Conservation (phyloP, 2,113 vertebrate species). For the Sakesphorus luctuosus region DNA sequence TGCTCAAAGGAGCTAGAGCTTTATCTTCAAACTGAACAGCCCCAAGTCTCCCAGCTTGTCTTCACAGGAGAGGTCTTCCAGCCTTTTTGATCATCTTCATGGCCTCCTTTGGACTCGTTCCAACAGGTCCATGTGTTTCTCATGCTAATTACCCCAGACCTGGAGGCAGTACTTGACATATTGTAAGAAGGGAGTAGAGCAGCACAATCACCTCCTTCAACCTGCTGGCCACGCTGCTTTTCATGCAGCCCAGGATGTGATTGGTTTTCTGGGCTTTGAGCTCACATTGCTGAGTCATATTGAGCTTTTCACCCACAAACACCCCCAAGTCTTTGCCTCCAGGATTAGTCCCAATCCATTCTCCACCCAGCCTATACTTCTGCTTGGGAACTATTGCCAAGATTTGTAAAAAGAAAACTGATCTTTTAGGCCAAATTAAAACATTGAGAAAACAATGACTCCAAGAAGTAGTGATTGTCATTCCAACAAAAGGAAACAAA, state of each 20-base stretch:
- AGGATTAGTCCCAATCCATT: not conserved
- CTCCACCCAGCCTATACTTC: not conserved
- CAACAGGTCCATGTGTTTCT: rapidly evolving
- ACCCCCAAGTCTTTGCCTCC: not conserved
- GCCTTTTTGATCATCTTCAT: not conserved
- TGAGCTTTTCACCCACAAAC: not conserved
- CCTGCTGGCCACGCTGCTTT: not conserved
- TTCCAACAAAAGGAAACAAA: not conserved
- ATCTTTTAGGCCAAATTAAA: not conserved
- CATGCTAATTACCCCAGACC: not conserved
- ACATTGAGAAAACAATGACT: not conserved
- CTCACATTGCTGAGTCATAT: not conserved
- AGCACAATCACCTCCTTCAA: not conserved
- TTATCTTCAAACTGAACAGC: not conserved
- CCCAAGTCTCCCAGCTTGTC: not conserved
- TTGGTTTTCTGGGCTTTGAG: not conserved
- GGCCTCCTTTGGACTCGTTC: rapidly evolving
- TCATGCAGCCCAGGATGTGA: not conserved
- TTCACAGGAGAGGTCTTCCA: not conserved
- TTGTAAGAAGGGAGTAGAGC: not conserved
- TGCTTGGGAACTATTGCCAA: not conserved
- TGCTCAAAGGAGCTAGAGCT: rapidly evolving
- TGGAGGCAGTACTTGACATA: not conserved
- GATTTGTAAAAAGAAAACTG: not conserved
- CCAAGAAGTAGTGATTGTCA: not conserved